phyloP scores from a whole-genome alignment of 2,113 vertebrate species.

The Ceyx margarethae region DNA sequence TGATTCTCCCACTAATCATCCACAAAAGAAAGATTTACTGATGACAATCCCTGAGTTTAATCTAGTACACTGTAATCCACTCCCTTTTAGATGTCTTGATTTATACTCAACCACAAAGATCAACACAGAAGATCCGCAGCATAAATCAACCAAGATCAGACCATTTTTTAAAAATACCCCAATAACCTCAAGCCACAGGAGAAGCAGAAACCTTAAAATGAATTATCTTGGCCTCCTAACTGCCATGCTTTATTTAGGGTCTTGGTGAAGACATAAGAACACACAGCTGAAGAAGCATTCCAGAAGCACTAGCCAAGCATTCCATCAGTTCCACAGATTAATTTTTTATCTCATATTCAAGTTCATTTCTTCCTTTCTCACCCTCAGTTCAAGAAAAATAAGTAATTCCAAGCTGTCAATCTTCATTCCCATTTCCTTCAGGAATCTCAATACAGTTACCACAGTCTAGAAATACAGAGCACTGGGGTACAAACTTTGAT shows the following conservation, averaged over 20 bases:
- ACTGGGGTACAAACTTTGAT: neutral
- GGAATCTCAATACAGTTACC: neutral
- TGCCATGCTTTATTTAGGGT: neutral
- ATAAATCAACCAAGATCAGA: neutral
- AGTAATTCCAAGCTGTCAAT: neutral
- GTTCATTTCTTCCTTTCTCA: neutral
- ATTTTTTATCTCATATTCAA: neutral
- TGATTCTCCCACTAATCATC: neutral
- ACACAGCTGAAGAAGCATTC: neutral
- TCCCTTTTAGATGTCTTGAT: neutral
- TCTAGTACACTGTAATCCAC: neutral
- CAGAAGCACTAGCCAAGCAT: neutral
- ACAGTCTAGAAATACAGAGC: neutral
- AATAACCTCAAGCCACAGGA: neutral
- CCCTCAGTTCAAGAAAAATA: neutral
- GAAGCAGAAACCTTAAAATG: neutral
- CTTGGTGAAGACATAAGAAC: neutral
- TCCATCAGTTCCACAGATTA: neutral
- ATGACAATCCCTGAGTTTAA: neutral
- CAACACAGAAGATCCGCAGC: neutral
- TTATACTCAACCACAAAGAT: neutral
- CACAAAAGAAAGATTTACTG: neutral
- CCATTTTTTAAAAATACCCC: neutral
- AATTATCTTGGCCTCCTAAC: neutral
- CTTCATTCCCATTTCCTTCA: neutral